Base-by-base conservation (phyloP, 2,888 invertebrate genomes). In the Conchocele bisecta region DNA sequence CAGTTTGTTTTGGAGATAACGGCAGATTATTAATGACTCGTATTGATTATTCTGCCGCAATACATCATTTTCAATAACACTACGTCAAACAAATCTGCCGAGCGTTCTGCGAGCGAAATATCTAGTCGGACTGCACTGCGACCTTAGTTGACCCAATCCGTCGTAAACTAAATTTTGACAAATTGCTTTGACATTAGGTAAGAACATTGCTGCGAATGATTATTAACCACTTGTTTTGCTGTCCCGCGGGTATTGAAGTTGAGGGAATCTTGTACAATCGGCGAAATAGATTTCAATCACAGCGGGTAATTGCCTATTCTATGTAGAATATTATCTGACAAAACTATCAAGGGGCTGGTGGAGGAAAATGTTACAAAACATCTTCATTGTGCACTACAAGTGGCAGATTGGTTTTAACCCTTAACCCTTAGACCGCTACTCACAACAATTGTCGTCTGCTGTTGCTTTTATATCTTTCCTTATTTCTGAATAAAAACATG, bases 51-150 rank as follows among this genome's bases (percentile, higher is more conserved):
- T 74, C 60, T 35, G 31, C 41, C 31, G 74, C 71, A 77, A 77
- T 77, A 68, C 77, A 77, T 77, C 77, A 77, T 71, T 65, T 77
- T 71, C 71, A 77, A 77, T 77, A 77, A 74, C 77, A 57, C 58
- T 26, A 64, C 44, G 77, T 77, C 77, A 77, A 77, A 77, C 44
- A 74, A 77, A 77, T 77, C 77, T 74, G 51, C 51, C 65, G 39
- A 58, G 73, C 68, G 41, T 74, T 68, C 74, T 59, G 44, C 37
- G 42, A 57, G 60, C 74, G 77, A 71, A 70, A 77, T 74, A 77
- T 77, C 68, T 37, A 50, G 68, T 61, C 57, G 54, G 77, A 77
- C 77, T 61, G 56, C 41, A 64, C 39, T 42, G 51, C 56, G 61
- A 64, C 68, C 41, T 46, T 37, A 42, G 22, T 53, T 67, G 71